Evolutionary conservation across 2,888 invertebrate species (phyloP).

Genomic region (Empis stercorea): DNA sequence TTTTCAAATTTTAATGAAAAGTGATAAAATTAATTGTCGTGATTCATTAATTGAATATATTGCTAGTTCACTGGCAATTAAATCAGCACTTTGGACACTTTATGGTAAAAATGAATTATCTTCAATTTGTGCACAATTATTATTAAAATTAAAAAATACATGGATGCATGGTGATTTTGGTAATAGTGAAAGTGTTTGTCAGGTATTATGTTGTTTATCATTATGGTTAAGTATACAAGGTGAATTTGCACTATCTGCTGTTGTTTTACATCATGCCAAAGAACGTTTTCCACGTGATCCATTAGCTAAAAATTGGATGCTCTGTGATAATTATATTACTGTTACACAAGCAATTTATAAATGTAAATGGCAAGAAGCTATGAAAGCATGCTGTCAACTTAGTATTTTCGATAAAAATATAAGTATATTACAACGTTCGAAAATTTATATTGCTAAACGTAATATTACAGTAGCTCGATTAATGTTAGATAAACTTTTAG

Average conservation of each 20-base stretch:
- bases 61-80: constrained; percentile 66
- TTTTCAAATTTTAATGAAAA: constrained; percentile 63
- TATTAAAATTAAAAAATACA: constrained; percentile 61
- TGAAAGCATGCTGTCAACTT: constrained; percentile 53
- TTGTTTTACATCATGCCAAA: constrained; percentile 48
- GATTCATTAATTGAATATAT: constrained; percentile 71
- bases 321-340: constrained; percentile 45
- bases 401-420: constrained; percentile 54
- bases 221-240: constrained; percentile 34
- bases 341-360: constrained; percentile 39
- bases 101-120: constrained; percentile 82
- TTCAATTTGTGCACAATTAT: constrained; percentile 63
- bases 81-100: constrained; percentile 74
- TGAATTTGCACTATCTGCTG: constrained; percentile 46
- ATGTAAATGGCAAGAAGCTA: constrained; percentile 54
- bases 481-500: constrained; percentile 26
- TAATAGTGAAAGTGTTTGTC: constrained; percentile 55
- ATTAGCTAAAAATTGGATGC: constrained; percentile 50
- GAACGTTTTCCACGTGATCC: constrained; percentile 52
- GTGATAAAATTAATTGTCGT: constrained; percentile 74
- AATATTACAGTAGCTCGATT: constrained; percentile 32
- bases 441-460: constrained; percentile 32
- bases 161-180: constrained; percentile 37
- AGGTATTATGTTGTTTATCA: constrained; percentile 55
- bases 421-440: constrained; percentile 42